Evolutionary conservation across 2,888 invertebrate species (phyloP).

Genomic region (Imbricaverruca yamaguchii): DNA sequence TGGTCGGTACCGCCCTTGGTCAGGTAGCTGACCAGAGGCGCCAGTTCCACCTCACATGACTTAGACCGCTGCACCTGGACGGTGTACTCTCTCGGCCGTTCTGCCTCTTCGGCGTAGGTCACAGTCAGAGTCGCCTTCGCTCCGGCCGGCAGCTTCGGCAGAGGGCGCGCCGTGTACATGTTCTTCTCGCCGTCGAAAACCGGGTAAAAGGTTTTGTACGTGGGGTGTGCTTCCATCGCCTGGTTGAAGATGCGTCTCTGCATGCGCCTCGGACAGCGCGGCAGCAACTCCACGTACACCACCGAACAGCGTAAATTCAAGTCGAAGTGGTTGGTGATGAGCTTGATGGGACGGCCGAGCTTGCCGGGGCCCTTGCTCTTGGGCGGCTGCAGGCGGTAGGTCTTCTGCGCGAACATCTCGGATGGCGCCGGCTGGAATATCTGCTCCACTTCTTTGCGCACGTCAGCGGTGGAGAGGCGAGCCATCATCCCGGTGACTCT

Average conservation of each 20-base stretch:
- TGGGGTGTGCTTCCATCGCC: background rate
- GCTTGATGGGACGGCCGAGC: background rate
- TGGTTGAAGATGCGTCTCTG: background rate
- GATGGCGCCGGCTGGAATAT: background rate
- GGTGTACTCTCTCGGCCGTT: no score
- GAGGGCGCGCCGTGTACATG: constrained; percentile 26
- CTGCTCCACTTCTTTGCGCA: no score
- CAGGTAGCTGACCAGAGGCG: no score
- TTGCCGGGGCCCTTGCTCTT: background rate
- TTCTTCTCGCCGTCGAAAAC: constrained; percentile 32
- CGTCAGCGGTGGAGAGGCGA: no score
- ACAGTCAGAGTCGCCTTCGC: no score
- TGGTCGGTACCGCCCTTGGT: no score
- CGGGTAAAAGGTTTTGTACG: constrained; percentile 10
- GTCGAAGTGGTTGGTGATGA: constrained; percentile 14
- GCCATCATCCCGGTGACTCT: no score
- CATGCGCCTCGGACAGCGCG: background rate
- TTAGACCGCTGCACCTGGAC: no score
- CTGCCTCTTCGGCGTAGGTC: no score
- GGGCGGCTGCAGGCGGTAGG: background rate
- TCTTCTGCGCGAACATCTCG: background rate
- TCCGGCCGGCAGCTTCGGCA: no score
- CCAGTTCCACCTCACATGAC: no score
- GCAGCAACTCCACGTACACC: background rate
- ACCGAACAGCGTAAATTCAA: no score